phyloP scores from a whole-genome alignment of 2,113 vertebrate genomes.

The Casuarius casuarius region DNA sequence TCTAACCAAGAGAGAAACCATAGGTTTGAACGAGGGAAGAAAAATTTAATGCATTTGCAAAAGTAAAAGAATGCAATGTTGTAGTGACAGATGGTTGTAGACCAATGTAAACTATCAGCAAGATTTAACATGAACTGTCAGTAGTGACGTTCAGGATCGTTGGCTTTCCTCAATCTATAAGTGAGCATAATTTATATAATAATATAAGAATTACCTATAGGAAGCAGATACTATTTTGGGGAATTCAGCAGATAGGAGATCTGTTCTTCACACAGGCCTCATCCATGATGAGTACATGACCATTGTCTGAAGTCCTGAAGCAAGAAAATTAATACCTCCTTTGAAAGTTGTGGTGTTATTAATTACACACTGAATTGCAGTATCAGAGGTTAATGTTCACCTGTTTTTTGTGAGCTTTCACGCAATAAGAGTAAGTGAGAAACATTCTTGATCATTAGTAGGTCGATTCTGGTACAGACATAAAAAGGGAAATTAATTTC shows the following conservation, averaged over 20 bases:
- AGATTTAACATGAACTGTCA: neutral
- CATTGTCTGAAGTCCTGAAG: neutral
- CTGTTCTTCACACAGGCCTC: neutral
- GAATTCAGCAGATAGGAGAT: neutral
- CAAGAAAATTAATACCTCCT: neutral
- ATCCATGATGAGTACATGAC: neutral
- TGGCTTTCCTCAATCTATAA: neutral
- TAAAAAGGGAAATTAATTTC: neutral
- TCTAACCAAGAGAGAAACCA: neutral
- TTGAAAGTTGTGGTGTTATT: neutral
- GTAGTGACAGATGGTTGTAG: neutral
- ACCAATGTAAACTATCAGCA: neutral
- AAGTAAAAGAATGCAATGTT: neutral
- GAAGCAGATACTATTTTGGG: neutral
- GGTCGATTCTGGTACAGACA: neutral
- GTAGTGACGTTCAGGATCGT: neutral
- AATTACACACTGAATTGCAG: neutral
- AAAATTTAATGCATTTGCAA: rapidly evolving
- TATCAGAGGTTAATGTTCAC: neutral
- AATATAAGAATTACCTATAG: neutral
- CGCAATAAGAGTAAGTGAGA: neutral
- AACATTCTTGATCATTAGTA: neutral
- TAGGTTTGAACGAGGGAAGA: neutral
- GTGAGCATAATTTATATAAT: neutral
- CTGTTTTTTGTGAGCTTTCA: neutral